phyloP scores from a whole-genome alignment of 2,888 invertebrate genomes.

The Drosophila lacicola region DNA sequence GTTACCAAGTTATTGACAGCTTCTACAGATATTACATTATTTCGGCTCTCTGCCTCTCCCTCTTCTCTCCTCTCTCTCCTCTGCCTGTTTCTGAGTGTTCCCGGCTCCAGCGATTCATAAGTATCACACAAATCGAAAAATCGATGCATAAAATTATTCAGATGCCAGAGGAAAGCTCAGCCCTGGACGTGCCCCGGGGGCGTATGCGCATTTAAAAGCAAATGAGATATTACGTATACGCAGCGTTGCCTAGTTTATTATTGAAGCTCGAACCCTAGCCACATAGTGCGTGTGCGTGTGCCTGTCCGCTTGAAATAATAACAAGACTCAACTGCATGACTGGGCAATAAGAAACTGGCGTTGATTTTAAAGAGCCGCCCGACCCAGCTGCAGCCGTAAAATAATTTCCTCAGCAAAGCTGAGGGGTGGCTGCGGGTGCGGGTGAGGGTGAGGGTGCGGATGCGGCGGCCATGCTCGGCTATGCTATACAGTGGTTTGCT shows the following conservation, averaged over 20 bases:
- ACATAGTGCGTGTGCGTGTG: conserved; percentile 16
- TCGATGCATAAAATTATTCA: conserved; percentile 71
- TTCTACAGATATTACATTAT: no score
- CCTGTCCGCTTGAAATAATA: conserved; percentile 57
- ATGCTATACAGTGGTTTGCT: conserved; percentile 27
- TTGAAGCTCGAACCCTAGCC: conserved; percentile 32
- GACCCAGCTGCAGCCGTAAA: conserved; percentile 45
- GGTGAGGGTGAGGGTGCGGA: no score
- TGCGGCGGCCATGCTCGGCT: not conserved
- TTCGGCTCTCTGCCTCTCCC: no score
- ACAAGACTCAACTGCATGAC: conserved; percentile 61
- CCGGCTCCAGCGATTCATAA: conserved; percentile 22
- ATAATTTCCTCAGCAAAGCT: conserved; percentile 20
- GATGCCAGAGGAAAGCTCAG: conserved; percentile 3
- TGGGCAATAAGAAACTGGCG: conserved; percentile 57
- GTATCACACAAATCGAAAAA: conserved; percentile 55
- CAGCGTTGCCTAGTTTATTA: conserved; percentile 62
- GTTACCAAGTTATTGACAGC: no score
- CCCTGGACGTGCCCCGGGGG: conserved; percentile 14
- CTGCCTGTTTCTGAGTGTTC: not conserved
- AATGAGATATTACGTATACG: conserved; percentile 75
- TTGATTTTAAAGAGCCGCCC: conserved; percentile 51
- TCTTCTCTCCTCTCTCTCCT: not conserved
- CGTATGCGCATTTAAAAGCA: conserved; percentile 57
- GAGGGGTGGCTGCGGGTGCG: not conserved